Evolutionary conservation across 1,140 invertebrate genomes (phyloP), one percentile per base, ranked within the genome.

Genomic region (Zaprionus ornatus): DNA sequence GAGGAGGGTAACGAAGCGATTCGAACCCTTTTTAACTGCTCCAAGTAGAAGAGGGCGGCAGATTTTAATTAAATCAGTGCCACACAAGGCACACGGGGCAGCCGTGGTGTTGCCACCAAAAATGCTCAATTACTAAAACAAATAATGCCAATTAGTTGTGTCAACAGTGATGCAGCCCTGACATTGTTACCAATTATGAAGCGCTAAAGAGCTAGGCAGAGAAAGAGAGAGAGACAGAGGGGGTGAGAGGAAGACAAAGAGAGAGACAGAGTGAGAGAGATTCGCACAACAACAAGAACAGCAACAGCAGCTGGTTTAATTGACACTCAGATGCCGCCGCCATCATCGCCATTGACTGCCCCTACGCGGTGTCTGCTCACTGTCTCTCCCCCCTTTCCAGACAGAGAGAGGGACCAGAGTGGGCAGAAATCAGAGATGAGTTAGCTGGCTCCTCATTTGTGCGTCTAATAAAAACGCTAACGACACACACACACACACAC

Each of bases 71-170:
- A 90, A 91, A 91, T 91, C 90, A 81, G 68, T 86, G 82, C 79
- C 70, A 35, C 75, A 54, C 63, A 72, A 60, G 54, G 25, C 40
- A 42, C n/a, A 17, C 29, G 29, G 29, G 29, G 29, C 29, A 32
- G 29, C 29, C 9, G n/a, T 32, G 29, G 29, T 32, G 29, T 54
- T 61, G 68, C 48, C 73, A 62, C 81, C 88, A 80, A 91, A 87
- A 90, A 91, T 77, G 85, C 86, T 87, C 90, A 91, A 90, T 91
- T 91, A 85, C 81, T 91, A 91, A 91, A 91, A 91, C 90, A 91
- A 91, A 91, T 91, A 91, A 91, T 91, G 76, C 78, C 90, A 91
- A 91, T 91, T 91, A 91, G 90, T 86, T 91, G 82, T 90, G 90
- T 91, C 90, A 91, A 91, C 90, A 91, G 63, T 50, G 52, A 79